Base-by-base conservation (phyloP, 2,113 vertebrate genomes). In the Corydoras sp. region DNA sequence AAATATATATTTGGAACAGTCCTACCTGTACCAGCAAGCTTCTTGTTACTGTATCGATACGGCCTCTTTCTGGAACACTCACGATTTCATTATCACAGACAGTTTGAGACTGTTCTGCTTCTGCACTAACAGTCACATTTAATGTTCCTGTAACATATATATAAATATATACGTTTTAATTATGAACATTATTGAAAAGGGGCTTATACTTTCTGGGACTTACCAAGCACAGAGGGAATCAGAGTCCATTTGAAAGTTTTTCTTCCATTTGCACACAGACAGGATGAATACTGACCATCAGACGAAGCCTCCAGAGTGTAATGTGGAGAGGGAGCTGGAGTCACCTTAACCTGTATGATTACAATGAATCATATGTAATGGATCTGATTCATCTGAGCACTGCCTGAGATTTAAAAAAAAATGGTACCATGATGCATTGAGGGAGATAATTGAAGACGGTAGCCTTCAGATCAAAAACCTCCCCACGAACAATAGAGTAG, bases 401-500 rank as follows among this genome's bases (percentile, higher is more conserved):
- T 24, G 18, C 2, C 18, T 24, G 18, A 24, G 18, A 24, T 24
- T 24, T 24, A 24, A 24, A 24, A 24, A 24, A 24, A 24, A 24
- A 24, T 24, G 29, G 72, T 89, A 97, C 94, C 90, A 73, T 85
- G 80, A 95, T 93, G 85, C 93, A 94, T n/a, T 85, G 83, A 65
- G 82, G 56, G 74, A 93, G 76, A 84, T 94, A 95, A 87, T 88
- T 96, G 79, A 95, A 86, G 54, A 90, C 80, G 0, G 91, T 94
- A 59, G 92, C 91, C 76, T 91, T 94, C 69, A 97, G 85, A 1
- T 85, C 86, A 84, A 96, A 96, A 49, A 75, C 74, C 73, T 97
- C 95, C 72, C 93, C 93, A 0, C 86, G 82, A 75, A 94, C 80
- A 81, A 93, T 89, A 72, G 93, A 94, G 77, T 95, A 94, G 9